phyloP scores from a whole-genome alignment of 2,113 vertebrate species.

The Stictonetta naevosa region DNA sequence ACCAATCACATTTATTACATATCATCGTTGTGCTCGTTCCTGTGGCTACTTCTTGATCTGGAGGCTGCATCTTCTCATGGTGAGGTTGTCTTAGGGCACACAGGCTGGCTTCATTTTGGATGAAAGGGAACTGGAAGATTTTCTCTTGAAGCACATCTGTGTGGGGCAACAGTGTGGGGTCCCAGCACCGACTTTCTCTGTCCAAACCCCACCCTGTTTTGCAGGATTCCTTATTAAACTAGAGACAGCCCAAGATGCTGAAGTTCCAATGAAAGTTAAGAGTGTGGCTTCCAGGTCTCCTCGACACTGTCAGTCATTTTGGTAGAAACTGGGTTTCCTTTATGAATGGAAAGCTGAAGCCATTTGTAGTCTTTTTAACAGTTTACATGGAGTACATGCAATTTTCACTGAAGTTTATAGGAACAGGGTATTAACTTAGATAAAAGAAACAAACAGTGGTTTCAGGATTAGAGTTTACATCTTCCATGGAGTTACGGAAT shows the following conservation, averaged over 20 bases:
- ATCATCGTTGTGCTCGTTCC: not conserved
- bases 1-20: accelerated
- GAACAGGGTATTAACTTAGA: not conserved
- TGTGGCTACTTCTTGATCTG: not conserved
- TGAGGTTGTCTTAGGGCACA: not conserved
- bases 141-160: not conserved
- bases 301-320: accelerated
- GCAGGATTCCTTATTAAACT: not conserved
- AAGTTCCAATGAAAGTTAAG: not conserved
- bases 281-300: not conserved
- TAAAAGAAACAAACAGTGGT: not conserved
- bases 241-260: not conserved
- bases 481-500: not conserved
- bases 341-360: not conserved
- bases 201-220: not conserved
- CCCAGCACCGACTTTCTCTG: not conserved
- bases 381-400: not conserved
- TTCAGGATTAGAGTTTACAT: not conserved
- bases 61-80: not conserved
- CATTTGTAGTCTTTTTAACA: not conserved
- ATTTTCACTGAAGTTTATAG: not conserved
- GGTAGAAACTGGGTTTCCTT: not conserved
- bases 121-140: not conserved
- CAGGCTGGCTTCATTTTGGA: not conserved
- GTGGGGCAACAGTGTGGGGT: not conserved